Base-by-base conservation (phyloP, 2,888 invertebrate species). In the Cheilosia urbana region DNA sequence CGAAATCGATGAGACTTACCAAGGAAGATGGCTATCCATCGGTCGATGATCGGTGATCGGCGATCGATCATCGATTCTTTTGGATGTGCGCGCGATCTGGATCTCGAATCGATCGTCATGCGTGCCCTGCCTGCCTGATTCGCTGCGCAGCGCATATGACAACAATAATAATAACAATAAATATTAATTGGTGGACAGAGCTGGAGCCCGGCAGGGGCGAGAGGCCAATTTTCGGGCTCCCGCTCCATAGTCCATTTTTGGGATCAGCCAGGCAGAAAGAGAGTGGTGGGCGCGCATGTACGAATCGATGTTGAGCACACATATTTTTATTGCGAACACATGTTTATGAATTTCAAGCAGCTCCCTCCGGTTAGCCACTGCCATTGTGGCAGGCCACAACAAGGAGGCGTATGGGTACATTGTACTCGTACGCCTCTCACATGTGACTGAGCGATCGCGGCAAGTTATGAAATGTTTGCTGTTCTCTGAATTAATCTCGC, bases 341-440 rank as follows among this genome's bases (percentile, higher is more conserved):
- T 88, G 88, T 88, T 88, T 88, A 88, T 88, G 88, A 88, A 88
- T 88, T 88, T 88, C 79, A 87, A 88, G 71, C 79, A 87, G 87
- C 79, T 85, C 76, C 72, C 17, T 69, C 21, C 34, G 47, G 34
- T 13, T n/a, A 9, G 17, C 5, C 34, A 34, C 21, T n/a, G 6
- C 30, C 27, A 27, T 27, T 27, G 27, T 27, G 15, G 9, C 6
- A 7, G 24, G 24, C 24, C 24, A n/a, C 21, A 19, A 17, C 42
- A n/a, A 13, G 40, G 24, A n/a, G 62, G 45, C 11, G 13, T 30
- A 17, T 42, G 15, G 51, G 13, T 34, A 57, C 15, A 15, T 34
- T 9, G 27, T 51, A 53, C 13, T 27, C 27, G 30, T 30, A 30
- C 9, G 9, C 30, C 30, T 30, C 30, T 30, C 30, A 30, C 30